A percentile compares a stretch with the other conserved stretches of the same genome.
phyloP scores from a whole-genome alignment of 2,888 invertebrate species.

The Steinernema hermaphroditum region DNA sequence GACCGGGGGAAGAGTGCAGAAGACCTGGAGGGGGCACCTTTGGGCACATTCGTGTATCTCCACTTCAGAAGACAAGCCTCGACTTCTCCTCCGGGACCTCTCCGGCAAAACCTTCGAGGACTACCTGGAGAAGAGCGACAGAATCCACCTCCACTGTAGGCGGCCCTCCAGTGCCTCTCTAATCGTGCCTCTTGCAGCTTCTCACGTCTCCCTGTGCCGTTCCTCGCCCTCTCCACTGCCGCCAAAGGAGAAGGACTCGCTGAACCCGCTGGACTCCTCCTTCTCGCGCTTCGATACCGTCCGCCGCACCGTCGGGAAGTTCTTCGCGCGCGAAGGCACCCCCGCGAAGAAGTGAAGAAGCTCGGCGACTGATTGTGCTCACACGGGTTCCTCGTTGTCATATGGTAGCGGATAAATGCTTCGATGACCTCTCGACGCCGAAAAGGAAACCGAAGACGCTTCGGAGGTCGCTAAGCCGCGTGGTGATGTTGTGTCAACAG shows the following conservation, averaged over 20 bases:
- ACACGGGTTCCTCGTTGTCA: slow-evolving; percentile 3
- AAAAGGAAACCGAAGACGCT: slow-evolving; percentile 26
- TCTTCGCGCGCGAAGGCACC: slow-evolving; percentile 1
- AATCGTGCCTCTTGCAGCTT: background rate
- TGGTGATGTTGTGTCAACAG: slow-evolving; percentile 28
- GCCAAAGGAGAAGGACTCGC: background rate
- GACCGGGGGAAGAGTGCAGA: too few relatives aligned
- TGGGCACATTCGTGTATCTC: too few relatives aligned
- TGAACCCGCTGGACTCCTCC: background rate
- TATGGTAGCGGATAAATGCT: slow-evolving; percentile 26
- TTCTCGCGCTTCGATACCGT: slow-evolving; percentile 23
- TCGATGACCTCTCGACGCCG: slow-evolving; percentile 24
- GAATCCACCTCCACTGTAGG: slow-evolving; percentile 3
- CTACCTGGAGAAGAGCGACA: slow-evolving; percentile 20
- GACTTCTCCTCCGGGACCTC: background rate
- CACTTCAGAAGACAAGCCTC: slow-evolving; percentile 6
- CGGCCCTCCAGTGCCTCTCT: background rate
- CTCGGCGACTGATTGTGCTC: background rate
- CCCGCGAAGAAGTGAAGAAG: slow-evolving; percentile 17
- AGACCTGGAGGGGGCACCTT: too few relatives aligned
- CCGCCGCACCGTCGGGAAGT: slow-evolving; percentile 27
- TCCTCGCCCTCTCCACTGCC: slow-evolving; percentile 22
- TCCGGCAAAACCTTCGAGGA: slow-evolving; percentile 22
- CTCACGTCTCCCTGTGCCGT: background rate
- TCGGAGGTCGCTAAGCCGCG: background rate